A percentile compares a stretch with the other conserved stretches of the same genome.
phyloP scores from a whole-genome alignment of 2,888 invertebrate genomes.

The Coenonympha glycerion region DNA sequence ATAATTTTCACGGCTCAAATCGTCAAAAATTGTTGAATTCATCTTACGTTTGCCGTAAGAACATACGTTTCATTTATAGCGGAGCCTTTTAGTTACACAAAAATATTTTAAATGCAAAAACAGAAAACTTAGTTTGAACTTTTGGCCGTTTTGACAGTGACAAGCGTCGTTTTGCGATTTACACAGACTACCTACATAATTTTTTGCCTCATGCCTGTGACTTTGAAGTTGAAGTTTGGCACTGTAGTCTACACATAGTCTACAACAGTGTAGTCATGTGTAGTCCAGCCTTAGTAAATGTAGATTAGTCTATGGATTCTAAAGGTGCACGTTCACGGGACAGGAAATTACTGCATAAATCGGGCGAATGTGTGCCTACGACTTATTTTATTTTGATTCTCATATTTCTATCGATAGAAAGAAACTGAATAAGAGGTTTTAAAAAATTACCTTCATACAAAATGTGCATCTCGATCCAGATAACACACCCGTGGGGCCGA shows the following conservation, averaged over 20 bases:
- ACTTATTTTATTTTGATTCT: too few species aligned
- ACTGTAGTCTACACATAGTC: too few species aligned
- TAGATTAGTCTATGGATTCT: background rate
- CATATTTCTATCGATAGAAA: too few species aligned
- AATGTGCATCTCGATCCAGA: too few species aligned
- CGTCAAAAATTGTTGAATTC: constrained; percentile 65
- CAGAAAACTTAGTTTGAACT: too few species aligned
- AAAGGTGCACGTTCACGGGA: background rate
- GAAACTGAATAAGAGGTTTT: too few species aligned
- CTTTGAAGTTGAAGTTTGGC: background rate
- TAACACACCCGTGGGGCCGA: too few species aligned
- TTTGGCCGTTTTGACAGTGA: constrained; percentile 5
- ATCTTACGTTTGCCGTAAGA: constrained; percentile 50
- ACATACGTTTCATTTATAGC: constrained; percentile 27
- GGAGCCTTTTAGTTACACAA: background rate
- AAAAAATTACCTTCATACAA: too few species aligned
- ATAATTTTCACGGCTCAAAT: constrained; percentile 58
- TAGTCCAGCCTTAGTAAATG: background rate
- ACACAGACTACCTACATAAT: background rate
- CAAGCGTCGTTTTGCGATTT: background rate
- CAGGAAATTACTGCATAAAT: too few species aligned
- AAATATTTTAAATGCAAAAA: too few species aligned
- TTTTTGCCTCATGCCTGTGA: background rate
- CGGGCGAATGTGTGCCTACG: too few species aligned
- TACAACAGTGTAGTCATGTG: too few species aligned